Conservation (phyloP, 2,888 invertebrate species). For the Sepiola atlantica region DNA sequence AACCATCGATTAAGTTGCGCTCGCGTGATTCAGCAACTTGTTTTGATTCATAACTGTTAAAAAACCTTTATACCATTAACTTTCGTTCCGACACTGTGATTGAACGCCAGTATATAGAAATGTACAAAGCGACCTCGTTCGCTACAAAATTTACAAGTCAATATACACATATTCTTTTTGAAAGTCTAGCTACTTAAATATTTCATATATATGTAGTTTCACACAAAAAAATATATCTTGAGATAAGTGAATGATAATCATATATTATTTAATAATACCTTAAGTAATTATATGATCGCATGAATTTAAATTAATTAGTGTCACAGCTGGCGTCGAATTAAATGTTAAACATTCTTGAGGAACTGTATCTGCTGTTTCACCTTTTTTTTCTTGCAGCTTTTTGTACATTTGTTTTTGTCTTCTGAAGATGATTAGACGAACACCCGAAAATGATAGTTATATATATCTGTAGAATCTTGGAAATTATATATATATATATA, state of each 20-base stretch:
- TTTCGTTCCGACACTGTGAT: neutral
- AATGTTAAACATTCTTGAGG: too few relatives aligned
- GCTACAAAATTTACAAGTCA: neutral
- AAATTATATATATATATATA: too few relatives aligned
- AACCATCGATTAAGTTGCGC: neutral
- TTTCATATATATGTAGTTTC: neutral
- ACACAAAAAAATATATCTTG: neutral
- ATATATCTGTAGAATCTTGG: too few relatives aligned
- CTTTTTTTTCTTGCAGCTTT: too few relatives aligned
- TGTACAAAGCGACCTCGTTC: neutral
- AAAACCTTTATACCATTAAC: neutral
- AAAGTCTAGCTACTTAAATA: neutral
- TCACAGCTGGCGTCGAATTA: too few relatives aligned
- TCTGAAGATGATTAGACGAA: too few relatives aligned
- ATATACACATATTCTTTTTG: neutral
- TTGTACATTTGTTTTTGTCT: too few relatives aligned
- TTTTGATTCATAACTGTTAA: neutral
- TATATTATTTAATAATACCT: neutral
- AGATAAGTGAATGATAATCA: neutral
- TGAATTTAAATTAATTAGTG: too few relatives aligned
- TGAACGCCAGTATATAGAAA: neutral
- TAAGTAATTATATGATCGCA: too few relatives aligned
- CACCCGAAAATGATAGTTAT: too few relatives aligned
- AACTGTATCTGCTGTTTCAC: too few relatives aligned
- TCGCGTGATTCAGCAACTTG: neutral